phyloP scores from a whole-genome alignment of 1,140 invertebrate genomes.

The Heliconius hewitsoni region DNA sequence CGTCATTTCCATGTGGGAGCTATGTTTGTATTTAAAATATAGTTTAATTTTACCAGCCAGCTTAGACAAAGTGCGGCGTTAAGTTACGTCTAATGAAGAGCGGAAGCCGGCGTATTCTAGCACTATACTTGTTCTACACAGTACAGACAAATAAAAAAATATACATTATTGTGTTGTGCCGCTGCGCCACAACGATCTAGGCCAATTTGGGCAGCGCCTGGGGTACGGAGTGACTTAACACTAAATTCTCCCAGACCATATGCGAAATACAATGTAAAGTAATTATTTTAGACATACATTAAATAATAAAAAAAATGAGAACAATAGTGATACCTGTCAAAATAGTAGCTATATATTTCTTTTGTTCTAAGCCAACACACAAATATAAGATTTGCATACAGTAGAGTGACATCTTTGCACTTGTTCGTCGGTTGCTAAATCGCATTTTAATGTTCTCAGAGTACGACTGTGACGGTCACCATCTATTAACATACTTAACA shows the following conservation, averaged over 20 bases:
- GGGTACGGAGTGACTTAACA: too few species aligned
- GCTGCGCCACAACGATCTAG: too few species aligned
- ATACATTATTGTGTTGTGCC: too few species aligned
- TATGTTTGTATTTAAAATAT: too few species aligned
- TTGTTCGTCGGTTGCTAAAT: constrained; percentile 64
- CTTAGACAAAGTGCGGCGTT: neutral
- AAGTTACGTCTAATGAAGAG: neutral
- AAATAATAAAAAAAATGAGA: neutral
- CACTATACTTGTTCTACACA: too few species aligned
- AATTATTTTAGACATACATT: neutral
- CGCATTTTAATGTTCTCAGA: constrained; percentile 64
- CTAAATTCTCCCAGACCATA: too few species aligned
- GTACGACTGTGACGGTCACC: constrained; percentile 52
- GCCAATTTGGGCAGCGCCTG: too few species aligned
- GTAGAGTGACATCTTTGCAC: constrained; percentile 53
- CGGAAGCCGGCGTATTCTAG: too few species aligned
- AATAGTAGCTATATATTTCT: constrained; percentile 11
- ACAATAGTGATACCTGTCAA: neutral
- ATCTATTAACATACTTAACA: constrained; percentile 72
- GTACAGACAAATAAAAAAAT: too few species aligned
- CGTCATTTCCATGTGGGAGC: too few species aligned
- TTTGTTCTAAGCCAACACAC: constrained; percentile 24
- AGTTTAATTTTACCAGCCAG: too few species aligned
- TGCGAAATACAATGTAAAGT: too few species aligned
- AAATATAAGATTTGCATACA: constrained; percentile 33